Base-by-base conservation (phyloP, 2,888 invertebrate species). In the Caenorhabditis auriculariae region DNA sequence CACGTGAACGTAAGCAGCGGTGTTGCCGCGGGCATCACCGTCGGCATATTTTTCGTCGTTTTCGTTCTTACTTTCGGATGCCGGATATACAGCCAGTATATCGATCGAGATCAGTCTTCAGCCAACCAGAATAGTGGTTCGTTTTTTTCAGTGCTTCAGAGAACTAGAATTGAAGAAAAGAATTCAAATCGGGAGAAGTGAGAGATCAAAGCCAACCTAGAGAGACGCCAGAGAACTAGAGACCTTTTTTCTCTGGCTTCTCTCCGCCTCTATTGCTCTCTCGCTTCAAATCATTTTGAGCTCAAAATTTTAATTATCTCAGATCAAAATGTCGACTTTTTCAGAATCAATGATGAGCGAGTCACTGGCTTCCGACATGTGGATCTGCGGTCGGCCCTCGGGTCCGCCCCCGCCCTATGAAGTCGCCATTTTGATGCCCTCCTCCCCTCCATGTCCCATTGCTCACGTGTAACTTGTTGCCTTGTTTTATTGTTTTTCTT, bases 61-160 rank as follows among this genome's bases (percentile, higher is more conserved):
- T 78, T 78, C 52, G 52, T 78, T 21, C 59, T 78, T 26, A 76
- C 75, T 6, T 78, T 78, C 41, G 78, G 78, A 29, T 77, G 77
- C 49, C 65, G 77, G 7, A 69, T 77, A 23, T 77, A 76, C 63
- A 72, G 66, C 41, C 74, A 72, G 49, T 66, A 74, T 44, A 54
- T 69, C 15, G 72, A 71, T 38, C 28, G 66, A 15, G 58, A 54
- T 32, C 58, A 59, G 28, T 41, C 56, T 2, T 9, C 32, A n/a
- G 12, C 28, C 45, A 4, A 27, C 27, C 38, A 44, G 1, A 65
- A 50, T 48, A 46, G 54, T 17, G 59, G 58, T 55, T n/a, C 45
- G 48, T 2, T 32, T 32, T 32, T 3, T 3, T 21, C 24, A 9
- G 23, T 3, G 3, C 24, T 32, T 32, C 6, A 15, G 3, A 47